Percentiles rank a stretch among this genome's conserved stretches.
These are phyloP conservation scores for Chunga burmeisteri DNA, from an alignment of 2,113 vertebrate species.

Conservation along the genomic window DNA sequence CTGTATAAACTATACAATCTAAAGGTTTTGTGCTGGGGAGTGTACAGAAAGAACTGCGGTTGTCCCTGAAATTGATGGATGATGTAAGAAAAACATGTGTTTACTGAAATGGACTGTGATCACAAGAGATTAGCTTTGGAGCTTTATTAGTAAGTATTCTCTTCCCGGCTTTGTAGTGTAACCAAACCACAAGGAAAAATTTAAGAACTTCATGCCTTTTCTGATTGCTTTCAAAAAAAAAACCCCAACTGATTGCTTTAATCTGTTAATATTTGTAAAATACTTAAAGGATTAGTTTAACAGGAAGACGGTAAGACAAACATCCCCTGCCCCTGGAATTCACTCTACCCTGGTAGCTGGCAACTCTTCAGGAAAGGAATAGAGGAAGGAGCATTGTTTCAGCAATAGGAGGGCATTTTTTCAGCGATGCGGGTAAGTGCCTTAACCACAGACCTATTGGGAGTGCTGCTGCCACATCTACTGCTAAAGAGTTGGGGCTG, in stretches of 20 bases:
- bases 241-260: neutral
- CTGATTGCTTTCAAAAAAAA: neutral
- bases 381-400: neutral
- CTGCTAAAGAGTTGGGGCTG: neutral
- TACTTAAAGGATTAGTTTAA: neutral
- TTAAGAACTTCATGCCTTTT: neutral
- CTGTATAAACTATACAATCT: neutral
- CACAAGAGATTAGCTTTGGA: neutral
- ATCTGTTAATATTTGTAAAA: neutral
- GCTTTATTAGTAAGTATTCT: neutral
- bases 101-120: neutral
- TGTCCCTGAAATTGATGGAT: neutral
- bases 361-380: neutral
- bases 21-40: neutral
- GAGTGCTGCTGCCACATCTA: neutral
- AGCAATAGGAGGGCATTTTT: neutral
- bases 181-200: neutral
- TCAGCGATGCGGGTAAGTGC: neutral
- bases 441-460: neutral
- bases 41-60: neutral
- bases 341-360: neutral
- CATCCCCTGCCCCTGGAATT: neutral
- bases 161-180: neutral
- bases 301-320: neutral
- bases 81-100: neutral